Percentiles rank a stretch among this genome's conserved stretches.
phyloP scores from a whole-genome alignment of 2,113 vertebrate species.

The Hypocryptadius cinnamomeus region DNA sequence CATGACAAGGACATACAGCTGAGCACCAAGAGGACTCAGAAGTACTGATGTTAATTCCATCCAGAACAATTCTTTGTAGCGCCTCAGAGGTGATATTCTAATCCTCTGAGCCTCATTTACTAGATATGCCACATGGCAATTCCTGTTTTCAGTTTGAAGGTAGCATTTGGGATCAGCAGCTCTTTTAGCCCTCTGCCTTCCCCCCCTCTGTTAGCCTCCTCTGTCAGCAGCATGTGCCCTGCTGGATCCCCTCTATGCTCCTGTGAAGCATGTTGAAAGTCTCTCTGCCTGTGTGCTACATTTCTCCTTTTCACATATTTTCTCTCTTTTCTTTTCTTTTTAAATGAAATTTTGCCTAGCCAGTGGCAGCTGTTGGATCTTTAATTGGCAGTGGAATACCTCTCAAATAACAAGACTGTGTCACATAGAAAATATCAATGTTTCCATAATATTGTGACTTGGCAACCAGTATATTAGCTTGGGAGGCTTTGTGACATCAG shows the following conservation, averaged over 20 bases:
- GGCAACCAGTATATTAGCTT: neutral
- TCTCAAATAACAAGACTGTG: neutral
- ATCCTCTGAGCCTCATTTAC: slow-evolving; percentile 3
- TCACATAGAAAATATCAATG: neutral
- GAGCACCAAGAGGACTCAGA: neutral
- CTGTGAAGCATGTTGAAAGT: neutral
- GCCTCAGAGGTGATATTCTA: neutral
- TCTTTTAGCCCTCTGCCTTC: neutral
- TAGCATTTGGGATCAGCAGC: neutral
- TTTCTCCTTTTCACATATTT: neutral
- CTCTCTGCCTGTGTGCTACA: neutral
- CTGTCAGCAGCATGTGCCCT: neutral
- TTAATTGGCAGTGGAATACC: neutral
- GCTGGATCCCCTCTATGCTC: neutral
- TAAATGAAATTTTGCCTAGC: neutral
- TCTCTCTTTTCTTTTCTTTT: neutral
- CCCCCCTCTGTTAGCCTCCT: neutral
- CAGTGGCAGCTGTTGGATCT: neutral
- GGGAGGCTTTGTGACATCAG: neutral
- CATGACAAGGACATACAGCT: neutral
- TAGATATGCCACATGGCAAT: neutral
- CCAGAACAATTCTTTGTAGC: neutral
- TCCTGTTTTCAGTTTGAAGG: neutral
- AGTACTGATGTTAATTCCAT: neutral
- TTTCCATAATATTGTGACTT: neutral